Conservation (phyloP, 2,888 invertebrate species). For the Eupithecia pulchellata region DNA sequence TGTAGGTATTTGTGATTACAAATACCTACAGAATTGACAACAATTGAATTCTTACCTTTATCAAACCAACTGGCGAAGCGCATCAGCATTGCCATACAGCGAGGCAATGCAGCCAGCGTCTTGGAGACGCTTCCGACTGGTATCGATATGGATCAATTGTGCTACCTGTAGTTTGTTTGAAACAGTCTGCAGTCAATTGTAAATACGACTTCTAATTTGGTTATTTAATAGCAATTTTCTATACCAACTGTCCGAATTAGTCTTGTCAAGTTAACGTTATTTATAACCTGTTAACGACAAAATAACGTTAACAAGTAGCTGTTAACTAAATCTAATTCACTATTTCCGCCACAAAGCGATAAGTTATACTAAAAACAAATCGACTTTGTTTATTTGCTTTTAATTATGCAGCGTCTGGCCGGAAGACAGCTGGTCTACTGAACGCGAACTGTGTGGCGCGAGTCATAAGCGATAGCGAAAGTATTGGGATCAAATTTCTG, state of each 20-base stretch:
- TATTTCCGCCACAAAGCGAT: background rate
- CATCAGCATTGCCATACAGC: no score
- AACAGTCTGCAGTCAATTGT: no score
- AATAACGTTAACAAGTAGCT: background rate
- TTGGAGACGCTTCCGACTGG: no score
- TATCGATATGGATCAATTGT: no score
- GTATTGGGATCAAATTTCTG: background rate
- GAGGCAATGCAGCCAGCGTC: no score
- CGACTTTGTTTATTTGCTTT: slow-evolving; percentile 10
- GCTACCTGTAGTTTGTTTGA: no score
- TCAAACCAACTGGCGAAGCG: no score
- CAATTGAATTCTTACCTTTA: no score
- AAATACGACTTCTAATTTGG: no score
- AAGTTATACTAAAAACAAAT: background rate
- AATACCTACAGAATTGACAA: no score
- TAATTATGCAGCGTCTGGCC: slow-evolving; percentile 15
- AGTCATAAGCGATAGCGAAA: background rate
- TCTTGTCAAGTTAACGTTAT: background rate
- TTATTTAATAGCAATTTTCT: no score
- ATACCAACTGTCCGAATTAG: background rate
- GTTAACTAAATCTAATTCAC: slow-evolving; percentile 3
- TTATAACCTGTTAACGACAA: background rate
- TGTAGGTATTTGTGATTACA: no score
- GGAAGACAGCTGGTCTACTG: slow-evolving; percentile 23
- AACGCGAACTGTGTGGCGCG: slow-evolving; percentile 6